phyloP scores from a whole-genome alignment of 2,888 invertebrate genomes.

The Euclidia mi region DNA sequence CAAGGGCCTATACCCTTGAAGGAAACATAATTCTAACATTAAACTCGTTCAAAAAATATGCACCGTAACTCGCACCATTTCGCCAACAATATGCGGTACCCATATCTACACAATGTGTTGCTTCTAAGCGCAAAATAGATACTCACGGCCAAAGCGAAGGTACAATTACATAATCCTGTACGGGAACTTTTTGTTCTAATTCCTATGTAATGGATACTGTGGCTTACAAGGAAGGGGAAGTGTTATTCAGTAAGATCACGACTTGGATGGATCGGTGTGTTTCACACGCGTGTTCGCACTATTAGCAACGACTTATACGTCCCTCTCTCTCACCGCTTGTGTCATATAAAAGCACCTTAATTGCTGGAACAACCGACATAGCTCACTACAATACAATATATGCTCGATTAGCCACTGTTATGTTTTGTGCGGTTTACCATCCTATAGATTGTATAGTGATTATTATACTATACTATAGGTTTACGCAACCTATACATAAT shows the following conservation, averaged over 20 bases:
- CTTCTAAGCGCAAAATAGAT: conserved; percentile 20
- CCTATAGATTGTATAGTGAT: not conserved
- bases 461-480: not conserved
- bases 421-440: conserved; percentile 24
- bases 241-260: conserved; percentile 64
- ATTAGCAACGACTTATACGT: conserved; percentile 72
- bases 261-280: conserved; percentile 50
- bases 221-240: conserved; percentile 72
- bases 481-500: too few relatives aligned
- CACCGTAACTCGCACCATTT: conserved; percentile 6
- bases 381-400: conserved; percentile 19
- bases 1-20: not conserved
- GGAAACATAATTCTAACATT: not conserved
- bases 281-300: conserved; percentile 71
- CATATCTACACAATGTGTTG: conserved; percentile 9
- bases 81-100: conserved; percentile 2
- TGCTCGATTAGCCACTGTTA: conserved; percentile 38
- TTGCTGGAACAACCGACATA: conserved; percentile 35
- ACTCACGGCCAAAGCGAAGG: conserved; percentile 42
- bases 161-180: conserved; percentile 47
- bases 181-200: conserved; percentile 68
- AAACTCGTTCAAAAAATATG: not conserved
- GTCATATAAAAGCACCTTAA: conserved; percentile 50
- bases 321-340: conserved; percentile 34
- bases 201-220: conserved; percentile 4